Percentiles rank a stretch among this genome's conserved stretches.
These are phyloP conservation scores for Pantala flavescens DNA, from an alignment of 1,140 invertebrate genomes.

Conservation along the genomic window DNA sequence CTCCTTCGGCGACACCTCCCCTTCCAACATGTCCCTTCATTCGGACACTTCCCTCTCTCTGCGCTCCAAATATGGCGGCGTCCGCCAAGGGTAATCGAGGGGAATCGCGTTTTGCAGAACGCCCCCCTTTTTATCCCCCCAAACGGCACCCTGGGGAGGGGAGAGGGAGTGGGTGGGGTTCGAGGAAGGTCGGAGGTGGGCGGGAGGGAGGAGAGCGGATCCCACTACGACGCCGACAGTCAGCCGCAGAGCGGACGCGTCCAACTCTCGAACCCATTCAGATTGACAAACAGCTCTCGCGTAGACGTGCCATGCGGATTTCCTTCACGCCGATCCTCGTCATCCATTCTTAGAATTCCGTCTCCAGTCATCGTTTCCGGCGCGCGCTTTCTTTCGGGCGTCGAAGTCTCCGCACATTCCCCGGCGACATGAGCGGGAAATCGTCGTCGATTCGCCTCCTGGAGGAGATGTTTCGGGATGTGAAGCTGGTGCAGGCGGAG, in stretches of 20 bases:
- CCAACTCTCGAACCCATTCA: too few relatives aligned
- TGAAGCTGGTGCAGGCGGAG: constrained; percentile 42
- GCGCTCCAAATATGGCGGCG: not conserved
- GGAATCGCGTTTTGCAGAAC: not conserved
- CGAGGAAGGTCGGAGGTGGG: not conserved
- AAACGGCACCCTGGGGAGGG: not conserved
- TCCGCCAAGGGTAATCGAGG: not conserved
- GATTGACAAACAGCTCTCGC: too few relatives aligned
- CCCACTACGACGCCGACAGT: not conserved
- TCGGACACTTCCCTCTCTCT: not conserved
- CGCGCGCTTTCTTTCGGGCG: not conserved
- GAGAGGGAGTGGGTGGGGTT: not conserved
- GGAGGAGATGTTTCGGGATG: constrained; percentile 56
- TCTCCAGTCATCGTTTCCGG: too few relatives aligned
- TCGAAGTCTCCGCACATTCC: not conserved
- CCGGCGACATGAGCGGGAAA: not conserved
- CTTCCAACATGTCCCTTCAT: not conserved
- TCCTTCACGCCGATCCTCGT: too few relatives aligned
- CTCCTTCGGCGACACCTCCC: not conserved
- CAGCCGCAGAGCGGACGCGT: not conserved
- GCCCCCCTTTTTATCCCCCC: not conserved
- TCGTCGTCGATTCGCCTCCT: constrained; percentile 27
- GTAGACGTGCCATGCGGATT: too few relatives aligned
- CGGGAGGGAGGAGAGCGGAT: not conserved
- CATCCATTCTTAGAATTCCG: too few relatives aligned